A percentile compares a stretch with the other conserved stretches of the same genome.
phyloP scores from a whole-genome alignment of 2,113 vertebrate genomes.

The Aptenodytes forsteri region DNA sequence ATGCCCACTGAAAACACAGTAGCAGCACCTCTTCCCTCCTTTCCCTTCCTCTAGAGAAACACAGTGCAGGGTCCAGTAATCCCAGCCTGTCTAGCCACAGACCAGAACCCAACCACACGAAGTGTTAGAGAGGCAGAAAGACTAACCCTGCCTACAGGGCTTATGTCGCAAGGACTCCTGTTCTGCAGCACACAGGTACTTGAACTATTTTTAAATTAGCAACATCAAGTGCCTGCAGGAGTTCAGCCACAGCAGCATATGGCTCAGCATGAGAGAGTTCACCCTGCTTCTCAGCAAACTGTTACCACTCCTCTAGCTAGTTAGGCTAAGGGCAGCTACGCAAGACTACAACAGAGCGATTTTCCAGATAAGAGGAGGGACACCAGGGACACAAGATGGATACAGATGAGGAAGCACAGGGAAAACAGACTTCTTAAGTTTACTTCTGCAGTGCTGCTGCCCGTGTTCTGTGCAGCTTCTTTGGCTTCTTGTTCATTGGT shows the following conservation, averaged over 20 bases:
- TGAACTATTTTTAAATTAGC: background rate
- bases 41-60: background rate
- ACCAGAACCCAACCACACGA: background rate
- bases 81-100: no score
- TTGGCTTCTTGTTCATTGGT: background rate
- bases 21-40: background rate
- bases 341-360: accelerated
- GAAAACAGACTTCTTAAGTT: background rate
- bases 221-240: accelerated
- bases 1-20: background rate
- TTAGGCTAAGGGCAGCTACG: background rate
- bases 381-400: background rate
- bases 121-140: background rate
- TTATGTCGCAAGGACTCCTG: background rate
- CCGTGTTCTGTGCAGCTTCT: background rate
- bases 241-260: background rate
- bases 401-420: background rate
- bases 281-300: background rate
- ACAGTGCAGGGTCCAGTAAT: background rate
- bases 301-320: background rate
- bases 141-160: background rate
- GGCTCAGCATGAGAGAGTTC: background rate
- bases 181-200: background rate
- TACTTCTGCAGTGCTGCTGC: background rate
- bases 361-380: background rate